These are phyloP conservation scores for Sebastes baramenuke DNA, from an alignment of 2,797 vertebrate genomes.

Conservation along the genomic window DNA sequence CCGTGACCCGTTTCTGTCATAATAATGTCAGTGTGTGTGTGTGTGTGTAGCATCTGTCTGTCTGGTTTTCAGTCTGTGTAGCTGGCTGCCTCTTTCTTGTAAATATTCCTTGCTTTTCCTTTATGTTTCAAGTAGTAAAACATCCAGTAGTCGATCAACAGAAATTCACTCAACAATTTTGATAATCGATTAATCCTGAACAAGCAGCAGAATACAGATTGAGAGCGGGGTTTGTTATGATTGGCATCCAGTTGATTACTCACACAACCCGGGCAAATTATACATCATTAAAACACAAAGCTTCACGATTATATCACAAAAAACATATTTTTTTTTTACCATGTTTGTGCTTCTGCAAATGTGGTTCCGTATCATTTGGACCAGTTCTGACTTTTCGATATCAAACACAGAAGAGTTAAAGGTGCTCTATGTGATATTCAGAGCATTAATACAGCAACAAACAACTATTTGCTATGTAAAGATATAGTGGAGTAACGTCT, in stretches of 20 bases:
- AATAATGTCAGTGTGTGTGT: slow-evolving; percentile 36
- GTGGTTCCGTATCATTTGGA: not conserved
- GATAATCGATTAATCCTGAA: not conserved
- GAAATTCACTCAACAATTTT: not conserved
- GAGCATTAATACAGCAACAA: no score
- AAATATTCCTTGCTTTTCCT: not conserved
- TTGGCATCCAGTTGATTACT: not conserved
- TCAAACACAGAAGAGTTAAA: not conserved
- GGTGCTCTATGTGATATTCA: no score
- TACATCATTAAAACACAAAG: not conserved
- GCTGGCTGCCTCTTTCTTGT: not conserved
- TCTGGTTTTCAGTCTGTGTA: slow-evolving; percentile 4
- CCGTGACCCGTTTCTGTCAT: slow-evolving; percentile 59
- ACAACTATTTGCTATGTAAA: no score
- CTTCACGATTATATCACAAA: no score
- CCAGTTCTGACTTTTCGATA: not conserved
- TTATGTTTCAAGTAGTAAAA: not conserved
- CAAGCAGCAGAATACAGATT: not conserved
- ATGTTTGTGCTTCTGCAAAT: not conserved
- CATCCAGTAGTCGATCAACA: not conserved
- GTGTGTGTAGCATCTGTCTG: slow-evolving; percentile 7
- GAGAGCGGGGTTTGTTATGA: not conserved
- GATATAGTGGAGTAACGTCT: no score
- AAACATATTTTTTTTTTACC: no score
- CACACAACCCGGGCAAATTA: not conserved